Evolutionary conservation across 2,888 invertebrate genomes (phyloP), one percentile per base, ranked within the genome.

Genomic region (Drosophila colorata): DNA sequence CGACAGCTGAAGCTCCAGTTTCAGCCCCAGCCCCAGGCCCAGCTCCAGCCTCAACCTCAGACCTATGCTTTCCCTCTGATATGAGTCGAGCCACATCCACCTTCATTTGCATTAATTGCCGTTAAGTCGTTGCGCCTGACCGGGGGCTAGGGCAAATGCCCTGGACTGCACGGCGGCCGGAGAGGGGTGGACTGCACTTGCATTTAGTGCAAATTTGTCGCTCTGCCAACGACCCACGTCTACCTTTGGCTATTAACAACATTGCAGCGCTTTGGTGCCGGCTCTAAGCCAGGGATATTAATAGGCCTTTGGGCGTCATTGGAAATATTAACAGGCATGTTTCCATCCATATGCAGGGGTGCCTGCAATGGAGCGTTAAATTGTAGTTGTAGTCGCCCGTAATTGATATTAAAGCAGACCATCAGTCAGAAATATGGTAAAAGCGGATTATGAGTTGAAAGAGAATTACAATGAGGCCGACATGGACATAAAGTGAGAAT

Each of bases 81-180:
- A 53, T 25, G 40, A 46, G 46, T 16, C 66, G 47, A 46, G 56
- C 46, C 60, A 46, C 70, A 69, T 67, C 60, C 70, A 86, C 80
- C 84, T 83, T 87, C 84, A 87, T 83, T 85, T 88, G 87, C 85
- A 85, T 88, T 88, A 87, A 85, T 80, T 88, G 85, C 76, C 69
- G 81, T 80, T 85, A 83, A 84, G 83, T 86, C 69, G 82, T 61
- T 71, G 61, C 47, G 76, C 57, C 78, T 33, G 64, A 31, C 64
- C 56, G 14, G 20, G 31, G 69, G 47, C 57, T 16, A 38, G 40
- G 40, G 33, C 48, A 44, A 25, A 14, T 43, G 23, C 28, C 46
- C 16, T 6, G 7, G 7, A 7, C 37, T n/a, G 9, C 35, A 25
- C 13, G 37, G 16, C 5, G 14, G n/a, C 20, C 40, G n/a, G 14